Percentiles rank a stretch among this genome's conserved stretches.
These are phyloP conservation scores for Hippoglossus stenolepis DNA, from an alignment of 2,113 vertebrate genomes.

Conservation along the genomic window DNA sequence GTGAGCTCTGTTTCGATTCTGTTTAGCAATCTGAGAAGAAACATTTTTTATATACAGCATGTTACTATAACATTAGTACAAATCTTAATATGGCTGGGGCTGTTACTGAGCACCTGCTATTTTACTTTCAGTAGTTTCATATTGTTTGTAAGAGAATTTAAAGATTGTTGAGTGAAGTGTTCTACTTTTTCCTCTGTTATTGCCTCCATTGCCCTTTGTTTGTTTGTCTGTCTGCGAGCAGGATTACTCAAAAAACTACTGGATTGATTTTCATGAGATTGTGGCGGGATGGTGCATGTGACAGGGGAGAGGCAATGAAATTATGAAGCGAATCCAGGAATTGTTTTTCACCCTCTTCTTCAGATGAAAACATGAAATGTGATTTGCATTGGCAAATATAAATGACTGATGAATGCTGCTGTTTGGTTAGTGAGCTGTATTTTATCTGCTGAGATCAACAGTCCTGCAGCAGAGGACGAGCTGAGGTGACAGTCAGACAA, in stretches of 20 bases:
- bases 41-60: neutral
- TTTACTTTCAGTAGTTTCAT: neutral
- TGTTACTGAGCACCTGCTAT: neutral
- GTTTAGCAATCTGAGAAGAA: too few species aligned
- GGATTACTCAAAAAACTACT: too few species aligned
- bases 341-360: too few species aligned
- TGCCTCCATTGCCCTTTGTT: neutral
- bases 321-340: too few species aligned
- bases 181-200: neutral
- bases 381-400: neutral
- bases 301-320: too few species aligned
- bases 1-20: neutral
- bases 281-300: too few species aligned
- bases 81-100: neutral
- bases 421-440: conserved; percentile 17
- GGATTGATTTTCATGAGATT: too few species aligned
- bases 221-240: too few species aligned
- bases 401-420: neutral
- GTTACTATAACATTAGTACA: neutral
- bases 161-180: too few species aligned
- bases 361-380: too few species aligned
- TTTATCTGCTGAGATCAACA: conserved; percentile 29
- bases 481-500: conserved; percentile 18
- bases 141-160: neutral
- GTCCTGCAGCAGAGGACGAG: conserved; percentile 30